Evolutionary conservation across 1,140 invertebrate genomes (phyloP).

Genomic region (Apis florea): DNA sequence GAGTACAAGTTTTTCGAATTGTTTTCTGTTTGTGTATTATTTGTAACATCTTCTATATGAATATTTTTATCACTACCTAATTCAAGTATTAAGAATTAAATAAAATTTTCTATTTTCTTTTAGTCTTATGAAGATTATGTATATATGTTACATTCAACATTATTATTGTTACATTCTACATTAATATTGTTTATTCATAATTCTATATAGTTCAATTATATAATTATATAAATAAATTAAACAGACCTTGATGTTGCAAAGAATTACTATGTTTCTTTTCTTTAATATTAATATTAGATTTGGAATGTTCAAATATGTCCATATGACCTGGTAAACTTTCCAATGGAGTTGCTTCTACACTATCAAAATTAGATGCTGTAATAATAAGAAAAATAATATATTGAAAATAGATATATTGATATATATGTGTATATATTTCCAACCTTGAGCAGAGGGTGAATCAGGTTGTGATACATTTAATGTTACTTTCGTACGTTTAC

Average conservation of each 20-base stretch:
- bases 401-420: not conserved
- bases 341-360: slow-evolving; percentile 72
- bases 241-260: not conserved
- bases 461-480: slow-evolving; percentile 54
- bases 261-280: slow-evolving; percentile 18
- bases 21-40: not conserved
- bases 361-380: slow-evolving; percentile 55
- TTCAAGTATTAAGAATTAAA: not conserved
- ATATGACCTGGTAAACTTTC: slow-evolving; percentile 75
- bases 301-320: slow-evolving; percentile 20
- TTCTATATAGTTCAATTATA: not conserved
- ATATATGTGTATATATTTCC: not conserved
- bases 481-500: slow-evolving; percentile 62
- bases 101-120: not conserved
- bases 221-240: not conserved
- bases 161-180: not conserved
- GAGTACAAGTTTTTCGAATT: not conserved
- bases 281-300: not conserved
- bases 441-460: slow-evolving; percentile 42
- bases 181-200: not conserved
- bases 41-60: not conserved
- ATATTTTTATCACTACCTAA: slow-evolving; percentile 1
- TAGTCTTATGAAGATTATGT: not conserved
- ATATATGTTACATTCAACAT: not conserved
- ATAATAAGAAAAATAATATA: too few species aligned